Base-by-base conservation (phyloP, 2,888 invertebrate genomes). In the Sepioteuthis lessoniana region DNA sequence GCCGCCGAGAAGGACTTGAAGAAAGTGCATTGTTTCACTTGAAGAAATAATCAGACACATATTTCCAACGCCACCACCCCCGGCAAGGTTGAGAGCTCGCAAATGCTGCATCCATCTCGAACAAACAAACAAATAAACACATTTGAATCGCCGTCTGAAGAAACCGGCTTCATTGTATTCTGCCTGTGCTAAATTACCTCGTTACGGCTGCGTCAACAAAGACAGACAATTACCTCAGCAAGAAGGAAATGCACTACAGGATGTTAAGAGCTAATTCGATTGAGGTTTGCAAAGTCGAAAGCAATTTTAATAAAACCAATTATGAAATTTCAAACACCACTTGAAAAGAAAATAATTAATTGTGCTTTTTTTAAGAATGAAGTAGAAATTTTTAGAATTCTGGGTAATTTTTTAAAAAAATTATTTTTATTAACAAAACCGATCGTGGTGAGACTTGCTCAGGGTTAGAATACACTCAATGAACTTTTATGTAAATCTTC, bases 251-350 rank as follows among this genome's bases (percentile, higher is more conserved):
- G n/a, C 76, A 16, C 76, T 76, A n/a, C 76, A 35, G 76, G 76
- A 76, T n/a, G n/a, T 76, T 76, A 76, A 76, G 76, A 76, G 76
- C 76, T 16, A 76, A 76, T 76, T 76, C n/a, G 76, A 76, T 76
- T 76, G 76, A n/a, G 76, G n/a, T 76, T 35, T 76, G n/a, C 76
- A 35, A 76, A 76, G n/a, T 76, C 76, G 35, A 76, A 76, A 35
- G n/a, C 76, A 76, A 76, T 76, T 76, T 76, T n/a, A 35, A 76
- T 76, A 76, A 76, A 76, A 76, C 76, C n/a, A 76, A 76, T 76
- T 76, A n/a, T 76, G 76, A 19, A 76, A 76, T 76, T 76, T 76
- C n/a, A 76, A 76, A n/a, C n/a, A 19, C 76, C 76, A n/a, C 76
- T 76, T 76, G 76, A 76, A 76, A 76, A 16, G n/a, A n/a, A 76